Percentiles rank a stretch among this genome's conserved stretches.
phyloP scores from a whole-genome alignment of 2,113 vertebrate species.

The Mus spicilegus region DNA sequence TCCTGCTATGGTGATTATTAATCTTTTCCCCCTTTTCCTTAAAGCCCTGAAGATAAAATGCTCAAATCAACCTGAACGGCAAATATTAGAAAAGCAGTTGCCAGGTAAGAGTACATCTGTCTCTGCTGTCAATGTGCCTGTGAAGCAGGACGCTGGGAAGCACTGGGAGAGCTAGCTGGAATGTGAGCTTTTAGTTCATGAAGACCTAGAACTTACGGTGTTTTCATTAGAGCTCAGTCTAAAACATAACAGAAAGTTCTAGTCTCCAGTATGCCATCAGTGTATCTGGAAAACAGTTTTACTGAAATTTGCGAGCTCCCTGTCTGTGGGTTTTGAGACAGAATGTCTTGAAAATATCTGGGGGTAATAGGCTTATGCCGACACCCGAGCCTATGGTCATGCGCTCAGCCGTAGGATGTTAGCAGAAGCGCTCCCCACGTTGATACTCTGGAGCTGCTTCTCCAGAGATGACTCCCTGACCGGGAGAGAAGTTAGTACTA shows the following conservation, averaged over 20 bases:
- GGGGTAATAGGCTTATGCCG: not conserved
- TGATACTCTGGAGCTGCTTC: not conserved
- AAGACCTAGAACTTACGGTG: not conserved
- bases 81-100: constrained; percentile 91
- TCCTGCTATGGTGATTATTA: not conserved
- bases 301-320: not conserved
- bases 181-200: not conserved
- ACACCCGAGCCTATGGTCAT: not conserved
- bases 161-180: not conserved
- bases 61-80: constrained; percentile 87
- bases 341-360: no score
- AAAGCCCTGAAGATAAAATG: constrained; percentile 92
- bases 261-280: not conserved
- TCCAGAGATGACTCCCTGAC: not conserved
- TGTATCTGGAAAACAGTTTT: not conserved
- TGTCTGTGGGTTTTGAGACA: not conserved
- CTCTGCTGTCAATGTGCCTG: not conserved
- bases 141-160: not conserved
- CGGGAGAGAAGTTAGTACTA: not conserved
- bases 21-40: constrained; percentile 37
- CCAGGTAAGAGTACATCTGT: constrained; percentile 89
- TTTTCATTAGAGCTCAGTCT: not conserved
- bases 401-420: not conserved
- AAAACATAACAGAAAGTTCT: not conserved
- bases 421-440: not conserved